These are phyloP conservation scores for Empis stercorea DNA, from an alignment of 2,888 invertebrate genomes.

Conservation along the genomic window DNA sequence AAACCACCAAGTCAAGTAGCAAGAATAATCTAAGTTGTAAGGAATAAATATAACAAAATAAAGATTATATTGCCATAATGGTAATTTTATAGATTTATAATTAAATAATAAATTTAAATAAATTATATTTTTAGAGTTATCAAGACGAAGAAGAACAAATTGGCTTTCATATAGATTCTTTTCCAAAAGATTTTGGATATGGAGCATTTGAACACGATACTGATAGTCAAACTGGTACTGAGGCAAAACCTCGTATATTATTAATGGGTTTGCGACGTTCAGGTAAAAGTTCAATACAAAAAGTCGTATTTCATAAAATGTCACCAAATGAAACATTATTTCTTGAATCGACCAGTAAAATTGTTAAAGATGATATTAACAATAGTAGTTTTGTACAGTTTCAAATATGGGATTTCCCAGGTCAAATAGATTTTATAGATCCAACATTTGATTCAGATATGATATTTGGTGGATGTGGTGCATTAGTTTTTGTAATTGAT, in stretches of 20 bases:
- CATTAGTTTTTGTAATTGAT: conserved; percentile 91
- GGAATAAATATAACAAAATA: no score
- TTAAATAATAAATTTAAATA: background rate
- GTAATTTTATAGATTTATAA: background rate
- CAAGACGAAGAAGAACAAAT: conserved; percentile 44
- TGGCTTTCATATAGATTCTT: conserved; percentile 47
- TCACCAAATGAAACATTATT: conserved; percentile 99
- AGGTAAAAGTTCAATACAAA: conserved; percentile 98
- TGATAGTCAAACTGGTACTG: conserved; percentile 34
- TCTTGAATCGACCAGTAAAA: conserved; percentile 95
- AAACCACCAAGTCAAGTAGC: no score
- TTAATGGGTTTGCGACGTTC: conserved; percentile 93
- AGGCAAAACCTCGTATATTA: conserved; percentile 43
- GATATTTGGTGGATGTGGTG: conserved; percentile 95
- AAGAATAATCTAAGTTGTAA: no score
- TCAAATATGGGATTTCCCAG: conserved; percentile 99
- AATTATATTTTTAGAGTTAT: conserved; percentile 35
- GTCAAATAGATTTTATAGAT: conserved; percentile 97
- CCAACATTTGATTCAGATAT: conserved; percentile 89
- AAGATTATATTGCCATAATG: no score
- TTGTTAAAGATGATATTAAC: conserved; percentile 95
- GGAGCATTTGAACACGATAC: conserved; percentile 75
- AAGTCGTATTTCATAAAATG: conserved; percentile 99
- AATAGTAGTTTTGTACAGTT: conserved; percentile 95
- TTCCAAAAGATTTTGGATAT: conserved; percentile 88